Evolutionary conservation across 1,140 invertebrate genomes (phyloP), one percentile per base, ranked within the genome.

Genomic region (Thaumatotibia leucotreta): DNA sequence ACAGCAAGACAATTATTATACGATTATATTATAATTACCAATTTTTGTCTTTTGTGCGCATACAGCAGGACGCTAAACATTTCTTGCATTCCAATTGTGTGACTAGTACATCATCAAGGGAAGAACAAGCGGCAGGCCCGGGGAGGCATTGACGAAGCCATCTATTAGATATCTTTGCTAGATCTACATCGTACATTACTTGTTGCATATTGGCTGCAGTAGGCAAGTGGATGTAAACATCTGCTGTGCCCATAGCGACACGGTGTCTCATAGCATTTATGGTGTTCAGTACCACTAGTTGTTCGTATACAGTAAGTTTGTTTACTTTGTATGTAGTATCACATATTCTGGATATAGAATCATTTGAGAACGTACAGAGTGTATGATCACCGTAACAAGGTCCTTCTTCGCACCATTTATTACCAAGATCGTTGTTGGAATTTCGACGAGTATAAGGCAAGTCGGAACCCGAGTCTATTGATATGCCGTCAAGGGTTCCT

Each of bases 351-450:
- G 82, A 82, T 52, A 73, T 63, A 1, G 45, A 45, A 50, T 73
- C 69, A 9, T 73, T 70, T 22, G 75, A 52, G 54, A 88, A 90
- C 2, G 88, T 58, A 68, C 88, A 90, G 11, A 89, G 77, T 4
- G 85, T 88, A 64, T 90, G 86, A 66, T 90, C 88, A 1, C 81
- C 86, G 63, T 82, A 90, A 39, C 88, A 90, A 11, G 88, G 88
- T 65, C 73, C 68, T 17, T 71, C 67, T 61, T 66, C 69, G 69
- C 88, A 90, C 88, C 88, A 90, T 65, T 84, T 87, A 67, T 84
- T 88, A 45, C 68, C 22, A 67, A 64, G 65, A 35, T 17, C 8
- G 35, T 23, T 17, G 9, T 20, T 20, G 39, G 14, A 17, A 11
- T n/a, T 45, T 20, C 39, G 39, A n/a, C 14, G 17, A 45, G 1